Evolutionary conservation across 2,113 vertebrate species (phyloP).

Genomic region (Xiphorhynchus elegans): DNA sequence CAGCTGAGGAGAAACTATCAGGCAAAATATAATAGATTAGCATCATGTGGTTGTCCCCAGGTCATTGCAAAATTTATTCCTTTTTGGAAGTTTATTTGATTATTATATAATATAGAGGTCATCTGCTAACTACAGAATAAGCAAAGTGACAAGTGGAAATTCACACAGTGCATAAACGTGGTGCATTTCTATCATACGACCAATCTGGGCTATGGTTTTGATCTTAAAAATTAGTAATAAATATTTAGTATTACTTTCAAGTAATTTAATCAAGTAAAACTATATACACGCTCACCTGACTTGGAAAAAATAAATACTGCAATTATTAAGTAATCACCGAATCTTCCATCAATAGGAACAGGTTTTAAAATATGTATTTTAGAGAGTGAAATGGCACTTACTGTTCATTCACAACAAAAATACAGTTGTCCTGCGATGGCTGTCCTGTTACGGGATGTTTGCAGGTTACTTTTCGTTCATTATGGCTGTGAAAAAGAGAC

Average conservation of each 20-base stretch:
- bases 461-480: conserved; percentile 98
- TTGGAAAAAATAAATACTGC: not conserved
- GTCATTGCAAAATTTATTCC: not conserved
- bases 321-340: not conserved
- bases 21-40: not conserved
- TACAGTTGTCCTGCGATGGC: conserved; percentile 97
- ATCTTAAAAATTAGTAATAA: not conserved
- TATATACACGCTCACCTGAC: not conserved
- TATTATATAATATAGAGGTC: not conserved
- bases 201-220: not conserved
- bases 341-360: not conserved
- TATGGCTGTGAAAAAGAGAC: conserved; percentile 81
- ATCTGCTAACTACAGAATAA: not conserved
- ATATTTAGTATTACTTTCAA: not conserved
- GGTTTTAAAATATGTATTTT: not conserved
- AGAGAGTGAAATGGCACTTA: conserved; percentile 77
- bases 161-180: not conserved
- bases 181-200: not conserved
- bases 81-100: not conserved
- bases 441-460: conserved; percentile 92
- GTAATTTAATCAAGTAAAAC: not conserved
- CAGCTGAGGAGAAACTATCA: not conserved
- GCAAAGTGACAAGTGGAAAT: not conserved
- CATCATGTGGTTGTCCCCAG: not conserved
- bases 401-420: conserved; percentile 98